A percentile compares a stretch with the other conserved stretches of the same genome.
Conservation (phyloP, 2,888 invertebrate species). For the Parnassius apollo region DNA sequence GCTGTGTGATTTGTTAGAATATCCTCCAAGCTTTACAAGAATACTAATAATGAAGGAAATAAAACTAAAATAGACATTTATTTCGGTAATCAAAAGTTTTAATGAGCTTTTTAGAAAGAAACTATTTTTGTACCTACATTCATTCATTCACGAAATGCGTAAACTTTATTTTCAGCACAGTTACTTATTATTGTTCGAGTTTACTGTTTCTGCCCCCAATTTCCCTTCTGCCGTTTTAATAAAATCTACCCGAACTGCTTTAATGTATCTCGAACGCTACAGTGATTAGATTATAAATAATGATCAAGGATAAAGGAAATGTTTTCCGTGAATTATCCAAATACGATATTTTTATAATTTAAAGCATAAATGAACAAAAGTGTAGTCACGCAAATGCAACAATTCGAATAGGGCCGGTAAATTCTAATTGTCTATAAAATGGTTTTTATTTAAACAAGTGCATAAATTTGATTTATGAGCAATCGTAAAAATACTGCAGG, state of each 20-base stretch:
- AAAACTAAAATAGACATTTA: background rate
- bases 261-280: constrained; percentile 19
- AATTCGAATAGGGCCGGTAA: constrained; percentile 41
- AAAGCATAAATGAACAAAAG: constrained; percentile 40
- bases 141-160: constrained; percentile 21
- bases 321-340: constrained; percentile 25
- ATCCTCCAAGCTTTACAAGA: too few relatives aligned
- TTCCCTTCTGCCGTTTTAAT: constrained; percentile 9
- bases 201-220: constrained; percentile 8
- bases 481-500: constrained; percentile 36
- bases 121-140: background rate
- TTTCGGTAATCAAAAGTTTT: background rate
- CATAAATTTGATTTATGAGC: constrained; percentile 43
- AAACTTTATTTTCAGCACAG: constrained; percentile 5
- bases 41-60: too few relatives aligned
- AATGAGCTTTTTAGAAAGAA: background rate
- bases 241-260: constrained; percentile 23
- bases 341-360: constrained; percentile 35
- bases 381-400: constrained; percentile 49
- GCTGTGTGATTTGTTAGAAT: too few relatives aligned
- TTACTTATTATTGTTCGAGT: constrained; percentile 7
- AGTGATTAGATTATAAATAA: constrained; percentile 21
- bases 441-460: constrained; percentile 39
- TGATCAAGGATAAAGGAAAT: constrained; percentile 13
- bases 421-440: constrained; percentile 40